Percentiles rank a stretch among this genome's conserved stretches.
Evolutionary conservation across 92 coral and sea anemone genomes (phyloP).

Genomic region (Zoanthus sociatus): DNA sequence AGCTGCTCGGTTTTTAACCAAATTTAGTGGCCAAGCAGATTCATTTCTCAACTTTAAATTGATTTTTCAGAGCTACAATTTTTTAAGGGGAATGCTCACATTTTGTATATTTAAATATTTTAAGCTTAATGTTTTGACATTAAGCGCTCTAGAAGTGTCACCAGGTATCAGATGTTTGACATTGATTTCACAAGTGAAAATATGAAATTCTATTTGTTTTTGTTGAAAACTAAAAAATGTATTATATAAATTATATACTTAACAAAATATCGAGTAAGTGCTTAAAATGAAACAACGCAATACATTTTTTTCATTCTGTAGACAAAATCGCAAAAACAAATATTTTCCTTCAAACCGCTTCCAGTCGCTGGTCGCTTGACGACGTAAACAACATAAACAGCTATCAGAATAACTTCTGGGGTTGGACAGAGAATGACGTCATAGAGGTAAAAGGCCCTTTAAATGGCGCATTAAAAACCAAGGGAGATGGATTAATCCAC

Average conservation of each 20-base stretch:
- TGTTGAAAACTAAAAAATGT: too few species aligned
- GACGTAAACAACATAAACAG: background rate
- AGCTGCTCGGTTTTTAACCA: background rate
- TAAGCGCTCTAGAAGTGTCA: too few species aligned
- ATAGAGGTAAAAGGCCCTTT: constrained; percentile 28
- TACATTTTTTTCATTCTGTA: background rate
- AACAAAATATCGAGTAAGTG: too few species aligned
- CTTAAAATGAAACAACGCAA: too few species aligned
- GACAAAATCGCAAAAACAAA: background rate
- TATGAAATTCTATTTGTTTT: too few species aligned
- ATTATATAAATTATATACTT: too few species aligned
- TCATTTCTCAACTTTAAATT: background rate
- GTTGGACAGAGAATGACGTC: constrained; percentile 24
- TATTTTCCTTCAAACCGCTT: constrained; percentile 18
- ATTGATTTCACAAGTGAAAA: too few species aligned
- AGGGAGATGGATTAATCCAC: constrained; percentile 18
- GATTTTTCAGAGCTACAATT: background rate
- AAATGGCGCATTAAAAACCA: constrained; percentile 5
- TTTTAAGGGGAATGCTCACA: background rate
- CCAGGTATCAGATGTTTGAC: too few species aligned
- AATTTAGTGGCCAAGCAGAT: background rate
- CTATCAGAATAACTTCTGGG: background rate
- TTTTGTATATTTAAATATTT: background rate
- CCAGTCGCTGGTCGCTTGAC: constrained; percentile 31
- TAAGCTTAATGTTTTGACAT: too few species aligned